Percentiles rank a stretch among this genome's conserved stretches.
Evolutionary conservation across 1,140 invertebrate genomes (phyloP).

Genomic region (Phocides pigmalion): DNA sequence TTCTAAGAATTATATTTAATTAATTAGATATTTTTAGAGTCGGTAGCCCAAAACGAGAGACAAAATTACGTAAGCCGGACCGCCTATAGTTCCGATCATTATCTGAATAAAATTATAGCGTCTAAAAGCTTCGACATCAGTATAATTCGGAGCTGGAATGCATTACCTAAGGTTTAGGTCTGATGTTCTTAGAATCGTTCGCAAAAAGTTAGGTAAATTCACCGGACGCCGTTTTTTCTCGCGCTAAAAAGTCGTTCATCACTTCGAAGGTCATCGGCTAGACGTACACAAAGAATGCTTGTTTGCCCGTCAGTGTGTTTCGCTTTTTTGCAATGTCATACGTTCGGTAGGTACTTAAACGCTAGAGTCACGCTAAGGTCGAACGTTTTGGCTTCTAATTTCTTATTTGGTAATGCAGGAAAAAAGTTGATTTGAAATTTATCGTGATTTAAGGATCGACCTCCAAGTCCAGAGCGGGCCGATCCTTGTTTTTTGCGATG

Average conservation of each 20-base stretch:
- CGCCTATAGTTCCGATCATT: slow-evolving; percentile 55
- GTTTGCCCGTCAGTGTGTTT: slow-evolving; percentile 66
- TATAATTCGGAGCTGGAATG: slow-evolving; percentile 71
- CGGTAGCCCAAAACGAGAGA: slow-evolving; percentile 40
- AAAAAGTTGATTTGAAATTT: slow-evolving; percentile 53
- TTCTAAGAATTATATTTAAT: slow-evolving; percentile 45
- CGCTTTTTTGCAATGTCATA: slow-evolving; percentile 74
- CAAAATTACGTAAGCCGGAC: slow-evolving; percentile 42
- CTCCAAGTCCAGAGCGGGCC: background rate
- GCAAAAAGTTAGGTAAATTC: slow-evolving; percentile 80
- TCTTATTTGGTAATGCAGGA: slow-evolving; percentile 59
- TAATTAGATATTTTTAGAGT: slow-evolving; percentile 43
- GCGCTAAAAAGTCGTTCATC: slow-evolving; percentile 72
- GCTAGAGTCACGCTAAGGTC: slow-evolving; percentile 70
- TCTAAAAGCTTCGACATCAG: slow-evolving; percentile 68
- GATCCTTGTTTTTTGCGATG: slow-evolving; percentile 2
- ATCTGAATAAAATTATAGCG: slow-evolving; percentile 74
- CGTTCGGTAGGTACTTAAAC: slow-evolving; percentile 53
- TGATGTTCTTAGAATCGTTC: slow-evolving; percentile 65
- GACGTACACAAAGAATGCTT: slow-evolving; percentile 77
- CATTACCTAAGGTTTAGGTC: slow-evolving; percentile 74
- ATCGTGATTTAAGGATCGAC: slow-evolving; percentile 34
- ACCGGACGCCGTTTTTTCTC: slow-evolving; percentile 73
- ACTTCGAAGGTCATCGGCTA: slow-evolving; percentile 70
- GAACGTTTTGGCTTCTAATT: slow-evolving; percentile 65